A percentile compares a stretch with the other conserved stretches of the same genome.
phyloP scores from a whole-genome alignment of 2,797 vertebrate genomes.

The Astyanax mexicanus region DNA sequence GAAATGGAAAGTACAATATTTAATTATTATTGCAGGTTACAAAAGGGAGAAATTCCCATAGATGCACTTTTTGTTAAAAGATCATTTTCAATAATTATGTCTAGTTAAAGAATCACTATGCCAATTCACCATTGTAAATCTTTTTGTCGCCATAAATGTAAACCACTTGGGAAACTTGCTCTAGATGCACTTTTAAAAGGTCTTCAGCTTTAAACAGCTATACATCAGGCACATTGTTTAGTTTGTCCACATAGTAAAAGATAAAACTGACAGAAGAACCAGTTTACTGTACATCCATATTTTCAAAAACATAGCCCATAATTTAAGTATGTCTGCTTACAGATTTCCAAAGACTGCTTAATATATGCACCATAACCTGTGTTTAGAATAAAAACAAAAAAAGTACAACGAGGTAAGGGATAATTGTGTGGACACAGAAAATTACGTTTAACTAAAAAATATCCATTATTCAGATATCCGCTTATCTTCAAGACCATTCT shows the following conservation, averaged over 20 bases:
- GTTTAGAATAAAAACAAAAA: neutral
- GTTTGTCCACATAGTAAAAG: conserved; percentile 8
- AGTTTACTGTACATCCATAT: neutral
- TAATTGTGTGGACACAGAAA: neutral
- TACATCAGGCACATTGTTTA: conserved; percentile 30
- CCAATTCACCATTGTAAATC: neutral
- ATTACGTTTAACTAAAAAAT: conserved; percentile 18
- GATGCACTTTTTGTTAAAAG: neutral
- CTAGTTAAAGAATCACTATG: neutral
- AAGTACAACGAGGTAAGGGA: neutral
- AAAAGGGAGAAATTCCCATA: conserved; percentile 5
- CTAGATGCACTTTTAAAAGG: neutral
- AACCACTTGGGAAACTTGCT: neutral
- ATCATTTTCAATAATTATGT: neutral
- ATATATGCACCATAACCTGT: neutral
- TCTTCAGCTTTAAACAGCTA: conserved; percentile 20
- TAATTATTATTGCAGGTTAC: conserved; percentile 48
- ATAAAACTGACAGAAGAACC: conserved; percentile 19
- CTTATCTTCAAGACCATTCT: neutral
- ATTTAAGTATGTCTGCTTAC: conserved; percentile 2
- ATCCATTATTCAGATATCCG: neutral
- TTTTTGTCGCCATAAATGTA: neutral
- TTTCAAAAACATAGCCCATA: neutral
- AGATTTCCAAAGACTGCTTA: conserved; percentile 10
- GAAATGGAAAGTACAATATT: conserved; percentile 27